Evolutionary conservation across 2,113 vertebrate species (phyloP).

Genomic region (Rhea americana): DNA sequence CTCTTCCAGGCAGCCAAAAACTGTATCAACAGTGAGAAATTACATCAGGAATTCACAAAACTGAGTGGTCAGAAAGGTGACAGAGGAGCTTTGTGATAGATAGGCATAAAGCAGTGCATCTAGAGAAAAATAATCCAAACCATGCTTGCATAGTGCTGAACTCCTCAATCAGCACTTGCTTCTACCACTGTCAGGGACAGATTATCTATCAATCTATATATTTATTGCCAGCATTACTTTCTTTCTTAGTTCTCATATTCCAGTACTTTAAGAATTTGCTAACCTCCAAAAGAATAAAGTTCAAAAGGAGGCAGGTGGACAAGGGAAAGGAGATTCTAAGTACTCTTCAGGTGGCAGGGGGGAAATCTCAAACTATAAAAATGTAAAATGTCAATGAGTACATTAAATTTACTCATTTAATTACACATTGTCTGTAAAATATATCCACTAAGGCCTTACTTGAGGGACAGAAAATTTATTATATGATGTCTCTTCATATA

Average conservation of each 20-base stretch:
- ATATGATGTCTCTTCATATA: neutral
- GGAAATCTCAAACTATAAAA: constrained; percentile 19
- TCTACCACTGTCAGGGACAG: neutral
- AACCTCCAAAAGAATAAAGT: neutral
- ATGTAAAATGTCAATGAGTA: neutral
- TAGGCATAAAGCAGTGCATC: neutral
- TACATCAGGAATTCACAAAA: neutral
- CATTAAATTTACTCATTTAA: constrained; percentile 13
- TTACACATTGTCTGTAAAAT: constrained; percentile 20
- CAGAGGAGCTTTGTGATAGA: neutral
- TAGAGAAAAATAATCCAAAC: neutral
- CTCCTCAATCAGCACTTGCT: neutral
- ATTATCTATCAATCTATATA: neutral
- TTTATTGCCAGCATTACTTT: neutral
- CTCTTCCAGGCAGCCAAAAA: neutral
- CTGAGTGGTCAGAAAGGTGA: neutral
- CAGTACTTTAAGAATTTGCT: neutral
- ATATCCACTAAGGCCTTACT: neutral
- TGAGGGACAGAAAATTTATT: constrained; percentile 10
- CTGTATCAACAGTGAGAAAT: neutral
- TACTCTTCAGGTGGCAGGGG: neutral
- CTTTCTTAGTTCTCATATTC: neutral
- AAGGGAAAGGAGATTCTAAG: neutral
- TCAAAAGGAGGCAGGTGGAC: neutral
- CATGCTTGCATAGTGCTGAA: neutral